Conservation (phyloP, 2,113 vertebrate species). For the Microtus pennsylvanicus region DNA sequence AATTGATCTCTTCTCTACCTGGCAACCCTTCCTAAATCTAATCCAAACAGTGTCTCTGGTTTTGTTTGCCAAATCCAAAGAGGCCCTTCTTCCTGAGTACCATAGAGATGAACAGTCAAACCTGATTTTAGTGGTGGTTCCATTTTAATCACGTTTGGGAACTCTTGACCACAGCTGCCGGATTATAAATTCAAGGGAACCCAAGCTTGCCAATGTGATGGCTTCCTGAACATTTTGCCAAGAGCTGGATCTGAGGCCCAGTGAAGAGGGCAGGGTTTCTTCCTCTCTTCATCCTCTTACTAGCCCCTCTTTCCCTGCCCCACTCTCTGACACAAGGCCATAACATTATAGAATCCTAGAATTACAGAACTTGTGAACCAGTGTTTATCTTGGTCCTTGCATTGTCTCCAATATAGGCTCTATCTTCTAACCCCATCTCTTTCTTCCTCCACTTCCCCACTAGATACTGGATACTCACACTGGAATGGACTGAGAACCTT, state of each 20-base stretch:
- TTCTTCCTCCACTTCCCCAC: accelerated
- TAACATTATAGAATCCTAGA: not conserved
- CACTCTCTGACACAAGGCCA: not conserved
- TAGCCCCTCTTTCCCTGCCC: not conserved
- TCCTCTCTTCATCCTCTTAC: not conserved
- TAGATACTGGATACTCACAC: not conserved
- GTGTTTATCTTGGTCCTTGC: accelerated
- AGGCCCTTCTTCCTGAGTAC: constrained; percentile 33
- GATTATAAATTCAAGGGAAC: constrained; percentile 38
- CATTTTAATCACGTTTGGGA: constrained; percentile 72
- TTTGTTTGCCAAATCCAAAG: constrained; percentile 48
- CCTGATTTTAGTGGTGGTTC: constrained; percentile 53
- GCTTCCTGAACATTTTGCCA: not conserved
- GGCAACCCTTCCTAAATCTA: constrained; percentile 71
- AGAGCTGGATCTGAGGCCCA: not conserved
- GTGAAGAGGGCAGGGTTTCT: not conserved
- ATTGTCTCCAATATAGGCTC: not conserved
- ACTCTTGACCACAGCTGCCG: constrained; percentile 35
- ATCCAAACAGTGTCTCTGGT: constrained; percentile 67
- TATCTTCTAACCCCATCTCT: not conserved
- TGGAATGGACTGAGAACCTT: not conserved
- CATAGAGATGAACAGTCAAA: not conserved
- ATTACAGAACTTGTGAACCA: not conserved
- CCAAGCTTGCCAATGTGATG: not conserved
- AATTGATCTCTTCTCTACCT: constrained; percentile 68